Evolutionary conservation across 2,113 vertebrate genomes (phyloP).

Genomic region (Lethenteron reissneri): DNA sequence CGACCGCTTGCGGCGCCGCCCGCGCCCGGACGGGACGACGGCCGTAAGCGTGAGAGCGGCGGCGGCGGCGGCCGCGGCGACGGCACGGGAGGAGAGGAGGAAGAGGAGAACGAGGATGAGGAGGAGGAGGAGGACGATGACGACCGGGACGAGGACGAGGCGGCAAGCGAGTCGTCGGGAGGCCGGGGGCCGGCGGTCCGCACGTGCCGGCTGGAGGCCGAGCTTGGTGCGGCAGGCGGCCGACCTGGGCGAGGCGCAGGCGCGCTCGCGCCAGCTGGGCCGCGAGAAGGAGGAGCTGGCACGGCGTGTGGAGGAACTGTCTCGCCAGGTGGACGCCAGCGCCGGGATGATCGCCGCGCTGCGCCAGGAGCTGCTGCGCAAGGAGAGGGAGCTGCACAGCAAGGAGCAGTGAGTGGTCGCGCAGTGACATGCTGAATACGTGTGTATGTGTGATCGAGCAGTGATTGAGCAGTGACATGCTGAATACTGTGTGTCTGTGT

Average conservation of each 20-base stretch:
- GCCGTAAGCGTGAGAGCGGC: too few relatives aligned
- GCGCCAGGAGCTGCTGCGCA: slow-evolving; percentile 89
- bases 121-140: slow-evolving; percentile 73
- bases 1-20: too few relatives aligned
- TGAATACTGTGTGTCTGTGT: too few relatives aligned
- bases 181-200: slow-evolving; percentile 28
- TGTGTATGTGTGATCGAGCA: too few relatives aligned
- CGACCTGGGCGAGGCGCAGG: slow-evolving; percentile 73
- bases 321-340: slow-evolving; percentile 83
- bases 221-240: slow-evolving; percentile 85
- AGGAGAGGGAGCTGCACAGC: slow-evolving; percentile 73
- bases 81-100: too few relatives aligned
- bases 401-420: slow-evolving; percentile 72
- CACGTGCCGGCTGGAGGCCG: slow-evolving; percentile 70
- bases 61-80: too few relatives aligned
- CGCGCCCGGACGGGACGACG: too few relatives aligned
- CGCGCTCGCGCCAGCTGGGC: slow-evolving; percentile 58
- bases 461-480: slow-evolving; percentile 30
- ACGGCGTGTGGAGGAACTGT: slow-evolving; percentile 67
- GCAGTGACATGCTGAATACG: too few relatives aligned
- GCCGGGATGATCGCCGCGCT: slow-evolving; percentile 92
- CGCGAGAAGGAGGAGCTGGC: slow-evolving; percentile 87
- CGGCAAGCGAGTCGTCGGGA: too few relatives aligned
- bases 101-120: slow-evolving; percentile 63
- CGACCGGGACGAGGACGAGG: too few relatives aligned